Evolutionary conservation across 2,888 invertebrate genomes (phyloP).

Genomic region (Cistogaster globosa): DNA sequence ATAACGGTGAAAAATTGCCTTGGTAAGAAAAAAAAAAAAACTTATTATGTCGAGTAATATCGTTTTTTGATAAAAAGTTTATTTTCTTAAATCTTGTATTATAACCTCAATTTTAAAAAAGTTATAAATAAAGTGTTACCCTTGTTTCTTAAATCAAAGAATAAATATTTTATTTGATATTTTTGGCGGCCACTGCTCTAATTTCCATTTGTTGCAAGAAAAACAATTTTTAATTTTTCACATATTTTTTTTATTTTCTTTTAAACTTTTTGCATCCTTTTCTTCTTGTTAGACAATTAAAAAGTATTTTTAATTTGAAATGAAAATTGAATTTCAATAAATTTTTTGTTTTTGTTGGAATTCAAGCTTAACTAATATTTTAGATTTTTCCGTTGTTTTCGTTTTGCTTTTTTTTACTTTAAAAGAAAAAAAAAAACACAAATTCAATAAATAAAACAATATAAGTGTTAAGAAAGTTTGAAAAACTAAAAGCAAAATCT

Average conservation of each 20-base stretch:
- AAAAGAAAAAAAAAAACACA: constrained; percentile 9
- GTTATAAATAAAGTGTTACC: too few relatives aligned
- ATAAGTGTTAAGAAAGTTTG: constrained; percentile 2
- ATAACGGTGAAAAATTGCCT: constrained; percentile 88
- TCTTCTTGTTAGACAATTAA: constrained; percentile 60
- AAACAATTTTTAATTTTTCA: constrained; percentile 38
- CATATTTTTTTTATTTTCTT: constrained; percentile 47
- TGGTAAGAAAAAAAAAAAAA: constrained; percentile 85
- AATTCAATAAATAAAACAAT: constrained; percentile 56
- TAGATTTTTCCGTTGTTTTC: constrained; percentile 13
- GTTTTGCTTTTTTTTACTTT: constrained; percentile 7
- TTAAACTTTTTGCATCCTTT: constrained; percentile 45
- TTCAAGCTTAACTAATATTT: constrained; percentile 61
- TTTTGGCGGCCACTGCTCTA: too few relatives aligned
- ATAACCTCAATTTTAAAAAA: too few relatives aligned
- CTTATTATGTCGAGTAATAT: too few relatives aligned
- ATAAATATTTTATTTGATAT: too few relatives aligned
- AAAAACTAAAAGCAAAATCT: constrained; percentile 14
- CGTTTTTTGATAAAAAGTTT: background rate
- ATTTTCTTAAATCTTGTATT: background rate
- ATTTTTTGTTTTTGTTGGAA: constrained; percentile 35
- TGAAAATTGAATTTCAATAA: constrained; percentile 27
- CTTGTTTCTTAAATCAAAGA: too few relatives aligned
- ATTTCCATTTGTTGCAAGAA: background rate
- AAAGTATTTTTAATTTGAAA: constrained; percentile 42